Evolutionary conservation across 2,113 vertebrate genomes (phyloP).

Genomic region (Atrichornis clamosus): DNA sequence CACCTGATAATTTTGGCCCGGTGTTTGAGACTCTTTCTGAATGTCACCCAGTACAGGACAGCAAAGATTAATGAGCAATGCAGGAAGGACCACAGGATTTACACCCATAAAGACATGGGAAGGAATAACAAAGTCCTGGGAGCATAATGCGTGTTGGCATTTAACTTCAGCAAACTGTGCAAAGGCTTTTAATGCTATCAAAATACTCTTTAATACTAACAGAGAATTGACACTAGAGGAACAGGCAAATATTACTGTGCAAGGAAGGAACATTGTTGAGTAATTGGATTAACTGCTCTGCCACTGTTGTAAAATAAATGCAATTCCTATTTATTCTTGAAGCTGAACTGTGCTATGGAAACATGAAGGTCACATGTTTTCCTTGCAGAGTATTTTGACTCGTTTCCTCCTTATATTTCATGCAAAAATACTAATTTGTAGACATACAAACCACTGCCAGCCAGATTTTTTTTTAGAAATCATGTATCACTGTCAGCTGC

Average conservation of each 20-base stretch:
- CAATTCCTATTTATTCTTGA: neutral
- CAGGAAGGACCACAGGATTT: neutral
- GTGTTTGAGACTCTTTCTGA: neutral
- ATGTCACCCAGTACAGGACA: neutral
- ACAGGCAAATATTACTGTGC: neutral
- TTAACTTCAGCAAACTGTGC: neutral
- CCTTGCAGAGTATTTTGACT: neutral
- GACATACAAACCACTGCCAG: neutral
- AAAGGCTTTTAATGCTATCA: neutral
- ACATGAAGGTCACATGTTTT: neutral
- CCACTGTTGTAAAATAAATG: neutral
- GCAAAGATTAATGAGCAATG: neutral
- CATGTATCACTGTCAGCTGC: neutral
- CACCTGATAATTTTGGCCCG: neutral
- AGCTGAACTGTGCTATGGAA: neutral
- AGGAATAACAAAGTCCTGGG: neutral
- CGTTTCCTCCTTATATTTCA: neutral
- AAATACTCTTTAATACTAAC: neutral
- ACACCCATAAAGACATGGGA: neutral
- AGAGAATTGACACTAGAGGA: slow-evolving; percentile 19
- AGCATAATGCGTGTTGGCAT: neutral
- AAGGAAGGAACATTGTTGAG: neutral
- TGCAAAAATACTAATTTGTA: neutral
- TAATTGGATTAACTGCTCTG: neutral
- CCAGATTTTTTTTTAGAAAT: neutral